A percentile compares a stretch with the other conserved stretches of the same genome.
Evolutionary conservation across 1,140 invertebrate genomes (phyloP).

Genomic region (Maconellicoccus hirsutus): DNA sequence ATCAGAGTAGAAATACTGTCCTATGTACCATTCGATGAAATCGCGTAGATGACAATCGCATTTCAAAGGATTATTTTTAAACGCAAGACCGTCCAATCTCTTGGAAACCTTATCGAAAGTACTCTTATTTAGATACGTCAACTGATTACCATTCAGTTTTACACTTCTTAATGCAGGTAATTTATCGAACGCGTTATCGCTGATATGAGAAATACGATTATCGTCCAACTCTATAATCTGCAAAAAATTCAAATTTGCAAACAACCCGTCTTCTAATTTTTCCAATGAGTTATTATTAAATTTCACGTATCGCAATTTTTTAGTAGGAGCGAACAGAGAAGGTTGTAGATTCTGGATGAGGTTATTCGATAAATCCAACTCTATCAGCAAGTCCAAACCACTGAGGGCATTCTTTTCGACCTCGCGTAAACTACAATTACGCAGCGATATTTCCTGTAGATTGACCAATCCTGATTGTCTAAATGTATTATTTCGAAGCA

Average conservation of each 20-base stretch:
- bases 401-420: constrained; percentile 62
- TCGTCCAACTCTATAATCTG: constrained; percentile 63
- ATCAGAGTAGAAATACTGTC: constrained; percentile 48
- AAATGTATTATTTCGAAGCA: constrained; percentile 55
- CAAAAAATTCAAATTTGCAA: constrained; percentile 57
- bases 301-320: constrained; percentile 52
- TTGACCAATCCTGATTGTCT: constrained; percentile 55
- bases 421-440: constrained; percentile 54
- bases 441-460: constrained; percentile 64
- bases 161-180: constrained; percentile 54
- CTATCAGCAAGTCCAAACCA: constrained; percentile 67
- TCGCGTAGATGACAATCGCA: constrained; percentile 72
- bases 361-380: constrained; percentile 72
- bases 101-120: constrained; percentile 41
- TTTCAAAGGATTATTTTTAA: constrained; percentile 73
- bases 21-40: constrained; percentile 37
- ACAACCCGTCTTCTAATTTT: constrained; percentile 55
- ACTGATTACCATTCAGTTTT: constrained; percentile 55
- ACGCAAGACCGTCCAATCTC: constrained; percentile 51
- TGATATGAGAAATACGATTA: constrained; percentile 56
- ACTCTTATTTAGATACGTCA: constrained; percentile 41
- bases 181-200: constrained; percentile 55
- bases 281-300: constrained; percentile 61
- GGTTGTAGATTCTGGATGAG: constrained; percentile 31
- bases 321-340: constrained; percentile 55